phyloP scores from a whole-genome alignment of 1,140 invertebrate genomes.

The Luehdorfia chinensis region DNA sequence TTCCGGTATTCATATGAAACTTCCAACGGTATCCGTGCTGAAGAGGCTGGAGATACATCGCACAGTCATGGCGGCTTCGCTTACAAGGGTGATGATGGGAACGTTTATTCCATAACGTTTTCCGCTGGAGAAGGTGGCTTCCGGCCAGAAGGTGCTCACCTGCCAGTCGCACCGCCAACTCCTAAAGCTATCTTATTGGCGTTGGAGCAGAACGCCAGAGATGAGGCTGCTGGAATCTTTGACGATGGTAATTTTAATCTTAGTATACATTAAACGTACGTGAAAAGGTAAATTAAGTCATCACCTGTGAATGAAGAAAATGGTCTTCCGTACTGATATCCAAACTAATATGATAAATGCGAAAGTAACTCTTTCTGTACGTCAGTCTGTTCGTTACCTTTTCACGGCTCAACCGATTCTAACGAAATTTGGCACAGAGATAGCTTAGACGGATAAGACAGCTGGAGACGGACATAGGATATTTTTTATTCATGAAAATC shows the following conservation, averaged over 20 bases:
- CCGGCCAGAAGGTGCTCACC: slow-evolving; percentile 83
- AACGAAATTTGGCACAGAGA: too few relatives aligned
- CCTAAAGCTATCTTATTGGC: slow-evolving; percentile 73
- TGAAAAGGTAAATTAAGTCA: too few relatives aligned
- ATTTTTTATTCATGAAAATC: too few relatives aligned
- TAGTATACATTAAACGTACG: too few relatives aligned
- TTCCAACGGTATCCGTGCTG: slow-evolving; percentile 53
- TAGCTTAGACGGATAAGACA: too few relatives aligned
- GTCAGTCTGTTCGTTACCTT: too few relatives aligned
- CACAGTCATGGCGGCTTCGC: slow-evolving; percentile 47
- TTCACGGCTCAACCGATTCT: too few relatives aligned
- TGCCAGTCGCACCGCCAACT: slow-evolving; percentile 87
- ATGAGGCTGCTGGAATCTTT: slow-evolving; percentile 66
- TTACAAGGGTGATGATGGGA: slow-evolving; percentile 81
- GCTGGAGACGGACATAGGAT: too few relatives aligned
- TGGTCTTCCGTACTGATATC: too few relatives aligned
- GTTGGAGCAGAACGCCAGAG: slow-evolving; percentile 52
- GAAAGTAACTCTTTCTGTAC: too few relatives aligned
- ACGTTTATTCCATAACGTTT: slow-evolving; percentile 83
- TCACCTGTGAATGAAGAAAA: too few relatives aligned
- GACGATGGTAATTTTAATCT: slow-evolving; percentile 56
- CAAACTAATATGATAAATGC: too few relatives aligned
- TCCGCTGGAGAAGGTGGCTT: slow-evolving; percentile 89
- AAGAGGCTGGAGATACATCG: slow-evolving; percentile 39
- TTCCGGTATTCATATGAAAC: slow-evolving; percentile 61